phyloP scores from a whole-genome alignment of 2,888 invertebrate genomes.

The Embidobia sp. region DNA sequence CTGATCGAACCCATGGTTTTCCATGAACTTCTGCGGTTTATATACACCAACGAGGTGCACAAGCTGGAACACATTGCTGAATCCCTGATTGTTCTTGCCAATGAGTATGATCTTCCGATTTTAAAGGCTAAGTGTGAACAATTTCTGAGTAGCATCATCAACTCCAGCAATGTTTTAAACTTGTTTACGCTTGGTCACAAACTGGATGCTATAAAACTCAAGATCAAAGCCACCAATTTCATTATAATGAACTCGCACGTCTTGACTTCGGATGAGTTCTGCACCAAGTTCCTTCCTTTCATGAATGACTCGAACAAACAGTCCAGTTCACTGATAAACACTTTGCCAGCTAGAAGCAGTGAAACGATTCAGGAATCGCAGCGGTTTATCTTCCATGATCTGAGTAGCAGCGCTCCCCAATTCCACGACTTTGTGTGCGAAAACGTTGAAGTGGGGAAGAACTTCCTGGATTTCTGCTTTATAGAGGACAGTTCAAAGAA shows the following conservation, averaged over 20 bases:
- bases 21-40: constrained; percentile 6
- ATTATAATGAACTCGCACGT: not conserved
- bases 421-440: not conserved
- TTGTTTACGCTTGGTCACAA: not conserved
- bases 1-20: not conserved
- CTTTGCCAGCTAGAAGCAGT: not conserved
- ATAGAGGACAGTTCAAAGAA: not conserved
- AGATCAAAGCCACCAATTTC: not conserved
- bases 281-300: not conserved
- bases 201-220: not conserved
- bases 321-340: not conserved
- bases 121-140: constrained; percentile 4
- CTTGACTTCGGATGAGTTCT: not conserved
- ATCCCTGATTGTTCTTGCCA: not conserved
- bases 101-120: not conserved
- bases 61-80: not conserved
- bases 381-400: not conserved
- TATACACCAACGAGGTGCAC: constrained; percentile 1
- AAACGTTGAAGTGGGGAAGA: not conserved
- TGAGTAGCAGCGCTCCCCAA: not conserved
- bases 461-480: constrained; percentile 10
- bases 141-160: not conserved
- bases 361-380: not conserved
- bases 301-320: not conserved
- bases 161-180: not conserved